Evolutionary conservation across 2,113 vertebrate species (phyloP), one percentile per base, ranked within the genome.

Genomic region (Marmota monax): DNA sequence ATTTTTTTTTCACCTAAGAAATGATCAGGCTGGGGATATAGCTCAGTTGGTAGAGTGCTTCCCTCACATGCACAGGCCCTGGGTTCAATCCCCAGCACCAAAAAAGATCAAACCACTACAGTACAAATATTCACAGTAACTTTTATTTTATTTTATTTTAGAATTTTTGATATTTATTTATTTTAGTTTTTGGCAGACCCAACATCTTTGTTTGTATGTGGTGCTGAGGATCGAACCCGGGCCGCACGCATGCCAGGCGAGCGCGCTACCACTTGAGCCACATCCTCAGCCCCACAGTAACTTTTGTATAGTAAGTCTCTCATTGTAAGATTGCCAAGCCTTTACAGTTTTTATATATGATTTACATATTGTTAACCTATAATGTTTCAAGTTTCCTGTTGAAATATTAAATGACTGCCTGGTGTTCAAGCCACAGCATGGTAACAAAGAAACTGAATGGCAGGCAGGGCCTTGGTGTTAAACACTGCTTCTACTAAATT

Each of bases 351-450:
- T 17, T 95, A 69, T 4, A 84, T 10, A 53, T 56, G 63, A 88
- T 73, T 89, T 23, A 65, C 8, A 65, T 74, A 70, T 69, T 56
- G 1, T 83, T 94, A 94, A 88, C 13, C 23, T 88, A 74, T 70
- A 83, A 86, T 84, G 95, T 88, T 86, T 51, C 53, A 84, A 10
- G 17, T 89, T 88, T 93, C 37, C 12, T 51, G 45, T 10, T 93
- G 32, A 93, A 82, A 72, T 83, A 9, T 32, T n/a, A 90, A 92
- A 78, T 89, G n/a, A 17, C 2, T 91, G 27, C 3, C 27, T 95
- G 14, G 25, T 83, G 8, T 20, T 94, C 16, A 70, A 90, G 58
- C 0, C 34, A 92, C 27, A 80, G 39, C 23, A 53, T 88, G 80
- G 20, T 5, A 34, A 58, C 58, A 77, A 87, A 83, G 48, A 91